Percentiles rank a stretch among this genome's conserved stretches.
Evolutionary conservation across 1,140 invertebrate genomes (phyloP).

Genomic region (Lepidurus couesii): DNA sequence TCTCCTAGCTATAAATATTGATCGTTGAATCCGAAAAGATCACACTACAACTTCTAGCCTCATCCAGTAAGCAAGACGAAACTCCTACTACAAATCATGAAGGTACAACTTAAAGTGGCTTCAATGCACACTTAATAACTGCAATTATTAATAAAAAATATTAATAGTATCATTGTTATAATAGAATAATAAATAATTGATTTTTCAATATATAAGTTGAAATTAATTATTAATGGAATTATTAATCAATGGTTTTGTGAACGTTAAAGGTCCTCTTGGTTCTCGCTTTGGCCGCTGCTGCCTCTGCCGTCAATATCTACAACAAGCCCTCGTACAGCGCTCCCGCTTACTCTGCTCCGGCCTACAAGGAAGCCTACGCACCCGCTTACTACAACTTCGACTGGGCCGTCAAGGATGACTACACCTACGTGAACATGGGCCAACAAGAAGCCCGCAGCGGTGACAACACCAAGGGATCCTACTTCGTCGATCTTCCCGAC

Average conservation of each 20-base stretch:
- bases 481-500: constrained; percentile 40
- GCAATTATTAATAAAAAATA: background rate
- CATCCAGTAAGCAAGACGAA: background rate
- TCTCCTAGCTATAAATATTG: background rate
- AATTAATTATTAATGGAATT: background rate
- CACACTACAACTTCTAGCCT: background rate
- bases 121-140: background rate
- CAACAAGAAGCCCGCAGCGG: constrained; percentile 38
- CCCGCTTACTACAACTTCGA: constrained; percentile 37
- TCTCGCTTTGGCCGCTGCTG: constrained; percentile 1
- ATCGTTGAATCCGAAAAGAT: background rate
- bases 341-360: background rate
- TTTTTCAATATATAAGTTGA: background rate
- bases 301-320: background rate
- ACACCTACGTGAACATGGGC: constrained; percentile 44
- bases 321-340: background rate
- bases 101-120: background rate
- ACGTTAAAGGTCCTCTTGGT: background rate
- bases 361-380: constrained; percentile 30
- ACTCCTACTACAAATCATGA: background rate
- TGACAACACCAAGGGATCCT: constrained; percentile 37
- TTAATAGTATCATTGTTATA: background rate
- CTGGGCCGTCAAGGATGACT: constrained; percentile 38
- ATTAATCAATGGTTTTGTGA: too few species aligned
- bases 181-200: background rate